These are phyloP conservation scores for Tachina grossa DNA, from an alignment of 2,888 invertebrate species.

Conservation along the genomic window DNA sequence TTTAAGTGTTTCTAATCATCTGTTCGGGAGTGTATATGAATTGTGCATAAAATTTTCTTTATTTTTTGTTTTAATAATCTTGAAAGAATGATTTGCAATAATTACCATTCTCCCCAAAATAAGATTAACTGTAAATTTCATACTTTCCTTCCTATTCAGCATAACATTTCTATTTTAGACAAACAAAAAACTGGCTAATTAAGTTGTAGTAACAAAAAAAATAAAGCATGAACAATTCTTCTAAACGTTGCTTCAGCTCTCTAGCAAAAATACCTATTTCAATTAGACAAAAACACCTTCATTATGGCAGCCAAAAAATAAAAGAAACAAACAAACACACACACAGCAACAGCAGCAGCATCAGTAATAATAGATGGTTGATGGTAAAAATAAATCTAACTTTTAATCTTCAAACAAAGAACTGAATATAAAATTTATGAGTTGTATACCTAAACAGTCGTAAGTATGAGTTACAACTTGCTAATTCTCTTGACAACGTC, in stretches of 20 bases:
- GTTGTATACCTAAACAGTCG: slow-evolving; percentile 6
- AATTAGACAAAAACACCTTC: slow-evolving; percentile 66
- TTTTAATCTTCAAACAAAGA: slow-evolving; percentile 22
- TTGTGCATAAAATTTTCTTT: neutral
- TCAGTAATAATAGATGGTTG: slow-evolving; percentile 15
- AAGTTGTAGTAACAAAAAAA: neutral
- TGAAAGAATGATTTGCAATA: neutral
- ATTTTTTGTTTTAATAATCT: too few species aligned
- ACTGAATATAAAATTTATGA: slow-evolving; percentile 25
- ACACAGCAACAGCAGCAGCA: neutral
- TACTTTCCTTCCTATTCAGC: neutral
- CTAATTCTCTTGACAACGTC: slow-evolving; percentile 65
- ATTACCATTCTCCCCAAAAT: neutral
- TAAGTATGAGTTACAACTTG: slow-evolving; percentile 59
- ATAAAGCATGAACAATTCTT: neutral
- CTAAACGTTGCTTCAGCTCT: neutral
- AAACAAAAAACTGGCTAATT: neutral
- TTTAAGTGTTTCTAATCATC: neutral
- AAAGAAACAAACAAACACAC: neutral
- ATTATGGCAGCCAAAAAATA: slow-evolving; percentile 19
- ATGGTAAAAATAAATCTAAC: slow-evolving; percentile 50
- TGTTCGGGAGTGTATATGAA: neutral
- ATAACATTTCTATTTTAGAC: slow-evolving; percentile 4
- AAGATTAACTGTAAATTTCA: slow-evolving; percentile 24
- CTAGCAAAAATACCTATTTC: slow-evolving; percentile 48